These are phyloP conservation scores for Drosophila nigritarsus DNA, from an alignment of 2,888 invertebrate species.

Conservation along the genomic window DNA sequence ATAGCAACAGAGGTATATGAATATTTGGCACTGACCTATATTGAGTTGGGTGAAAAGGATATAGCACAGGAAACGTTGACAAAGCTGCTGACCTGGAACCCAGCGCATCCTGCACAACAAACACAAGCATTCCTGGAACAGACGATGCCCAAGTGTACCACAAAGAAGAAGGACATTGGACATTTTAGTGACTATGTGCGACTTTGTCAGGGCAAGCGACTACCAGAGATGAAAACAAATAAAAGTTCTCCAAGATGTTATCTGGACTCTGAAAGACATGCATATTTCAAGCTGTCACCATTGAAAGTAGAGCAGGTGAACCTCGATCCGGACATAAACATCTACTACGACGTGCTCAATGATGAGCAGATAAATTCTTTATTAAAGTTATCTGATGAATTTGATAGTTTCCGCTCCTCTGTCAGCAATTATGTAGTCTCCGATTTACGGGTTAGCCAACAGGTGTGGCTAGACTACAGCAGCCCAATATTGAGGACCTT, in stretches of 20 bases:
- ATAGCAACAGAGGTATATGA: constrained; percentile 56
- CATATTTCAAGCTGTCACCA: constrained; percentile 90
- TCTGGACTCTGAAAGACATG: constrained; percentile 84
- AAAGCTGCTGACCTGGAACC: constrained; percentile 35
- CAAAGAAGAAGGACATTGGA: not conserved
- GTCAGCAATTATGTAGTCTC: not conserved
- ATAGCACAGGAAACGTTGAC: constrained; percentile 40
- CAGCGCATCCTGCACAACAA: constrained; percentile 35
- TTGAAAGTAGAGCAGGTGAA: constrained; percentile 92
- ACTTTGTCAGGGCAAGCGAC: constrained; percentile 64
- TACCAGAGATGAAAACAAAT: constrained; percentile 10
- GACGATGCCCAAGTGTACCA: constrained; percentile 2
- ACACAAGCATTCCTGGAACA: constrained; percentile 37
- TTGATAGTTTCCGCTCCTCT: constrained; percentile 48
- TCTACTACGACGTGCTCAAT: constrained; percentile 94
- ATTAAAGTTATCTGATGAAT: constrained; percentile 13
- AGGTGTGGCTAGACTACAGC: constrained; percentile 61
- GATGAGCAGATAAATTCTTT: constrained; percentile 92
- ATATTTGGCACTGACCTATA: constrained; percentile 62
- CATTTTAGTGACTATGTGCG: constrained; percentile 43
- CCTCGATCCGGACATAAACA: constrained; percentile 90
- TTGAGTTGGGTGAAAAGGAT: constrained; percentile 57
- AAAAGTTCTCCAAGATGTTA: constrained; percentile 43
- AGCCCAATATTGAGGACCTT: constrained; percentile 41
- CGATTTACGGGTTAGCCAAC: constrained; percentile 34